Conservation (phyloP, 2,797 vertebrate species). For the Tinamus major region DNA sequence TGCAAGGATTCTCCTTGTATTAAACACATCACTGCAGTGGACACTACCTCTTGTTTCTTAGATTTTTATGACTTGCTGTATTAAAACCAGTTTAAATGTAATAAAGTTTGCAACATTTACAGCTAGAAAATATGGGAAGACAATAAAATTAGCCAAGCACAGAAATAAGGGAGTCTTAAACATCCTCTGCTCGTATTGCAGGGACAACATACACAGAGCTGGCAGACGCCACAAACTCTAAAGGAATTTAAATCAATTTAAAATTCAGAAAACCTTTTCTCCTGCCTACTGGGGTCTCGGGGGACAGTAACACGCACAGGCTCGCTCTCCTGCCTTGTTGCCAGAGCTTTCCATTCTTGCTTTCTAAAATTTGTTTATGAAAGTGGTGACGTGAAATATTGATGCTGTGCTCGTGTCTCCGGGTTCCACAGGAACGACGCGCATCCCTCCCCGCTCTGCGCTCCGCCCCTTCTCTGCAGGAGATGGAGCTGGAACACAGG, state of each 20-base stretch:
- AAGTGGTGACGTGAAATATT: conserved; percentile 35
- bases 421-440: not conserved
- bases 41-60: not conserved
- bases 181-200: conserved; percentile 32
- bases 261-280: conserved; percentile 53
- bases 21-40: conserved; percentile 32
- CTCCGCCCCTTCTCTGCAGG: conserved; percentile 3
- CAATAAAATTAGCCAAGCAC: conserved; percentile 75
- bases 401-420: not conserved
- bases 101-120: conserved; percentile 75
- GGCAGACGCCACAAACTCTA: not conserved
- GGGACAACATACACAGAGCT: conserved; percentile 30
- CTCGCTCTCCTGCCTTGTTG: conserved; percentile 13
- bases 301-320: conserved; percentile 4
- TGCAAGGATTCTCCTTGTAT: not conserved
- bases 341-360: conserved; percentile 12
- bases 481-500: not conserved
- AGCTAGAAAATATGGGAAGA: conserved; percentile 70
- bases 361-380: conserved; percentile 45
- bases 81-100: conserved; percentile 75
- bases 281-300: not conserved
- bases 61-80: conserved; percentile 60
- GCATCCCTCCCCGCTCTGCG: not conserved
- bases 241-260: conserved; percentile 54
- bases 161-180: conserved; percentile 65